phyloP scores from a whole-genome alignment of 2,888 invertebrate species.

The Bombylius major region DNA sequence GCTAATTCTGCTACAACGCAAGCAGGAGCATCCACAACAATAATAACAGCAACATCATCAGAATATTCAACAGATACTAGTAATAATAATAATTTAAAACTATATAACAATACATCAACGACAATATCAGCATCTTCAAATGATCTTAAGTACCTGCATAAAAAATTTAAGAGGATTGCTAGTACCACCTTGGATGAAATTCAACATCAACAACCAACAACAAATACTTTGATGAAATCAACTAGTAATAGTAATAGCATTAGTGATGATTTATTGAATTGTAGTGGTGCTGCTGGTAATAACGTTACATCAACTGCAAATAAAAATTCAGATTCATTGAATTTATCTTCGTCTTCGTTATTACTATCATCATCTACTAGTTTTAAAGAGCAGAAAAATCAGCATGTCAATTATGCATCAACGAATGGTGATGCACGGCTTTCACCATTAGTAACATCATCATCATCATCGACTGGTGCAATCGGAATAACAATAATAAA shows the following conservation, averaged over 20 bases:
- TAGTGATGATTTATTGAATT: too few species aligned
- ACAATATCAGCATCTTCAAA: slow-evolving; percentile 24
- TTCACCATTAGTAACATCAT: neutral
- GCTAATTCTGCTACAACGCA: neutral
- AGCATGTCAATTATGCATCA: neutral
- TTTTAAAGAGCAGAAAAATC: neutral
- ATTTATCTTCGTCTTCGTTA: neutral
- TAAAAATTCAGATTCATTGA: neutral
- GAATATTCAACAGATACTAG: neutral
- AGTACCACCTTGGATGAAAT: slow-evolving; percentile 36
- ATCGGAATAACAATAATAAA: neutral
- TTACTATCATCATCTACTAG: neutral
- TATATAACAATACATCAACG: too few species aligned
- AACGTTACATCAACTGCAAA: neutral
- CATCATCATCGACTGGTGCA: neutral
- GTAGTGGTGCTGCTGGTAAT: neutral
- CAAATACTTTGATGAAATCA: neutral
- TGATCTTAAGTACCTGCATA: slow-evolving; percentile 73
- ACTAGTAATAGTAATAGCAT: too few species aligned
- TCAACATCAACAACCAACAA: neutral
- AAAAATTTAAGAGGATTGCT: slow-evolving; percentile 85
- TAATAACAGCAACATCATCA: neutral
- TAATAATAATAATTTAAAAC: neutral
- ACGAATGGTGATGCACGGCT: slow-evolving; percentile 1
- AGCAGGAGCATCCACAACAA: neutral